Base-by-base conservation (phyloP, 2,797 vertebrate genomes). In the Cephalopachus bancanus region DNA sequence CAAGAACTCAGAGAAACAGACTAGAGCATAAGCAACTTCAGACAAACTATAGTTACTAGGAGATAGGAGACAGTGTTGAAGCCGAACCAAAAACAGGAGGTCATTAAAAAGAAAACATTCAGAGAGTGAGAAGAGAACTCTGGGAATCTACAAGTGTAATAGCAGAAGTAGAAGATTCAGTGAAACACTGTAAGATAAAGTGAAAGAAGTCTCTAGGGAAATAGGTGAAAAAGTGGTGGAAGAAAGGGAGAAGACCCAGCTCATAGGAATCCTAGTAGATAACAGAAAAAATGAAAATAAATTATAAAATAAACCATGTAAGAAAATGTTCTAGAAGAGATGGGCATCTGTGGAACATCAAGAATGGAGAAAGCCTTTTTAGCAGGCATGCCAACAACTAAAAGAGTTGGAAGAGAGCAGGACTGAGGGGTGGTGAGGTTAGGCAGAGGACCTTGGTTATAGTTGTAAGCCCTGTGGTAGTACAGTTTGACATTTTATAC, bases 271-370 rank as follows among this genome's bases (percentile, higher is more conserved):
- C 71, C 62, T 74, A 83, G 65, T 20, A 83, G 89, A 28, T 55
- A 87, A 83, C 53, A 85, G 57, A 87, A 28, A 84, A 95, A 86
- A 33, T 17, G 26, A 74, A 71, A 53, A 79, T 20, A 92, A 93
- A 85, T 67, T 26, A 80, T 92, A 17, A 57, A 76, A 90, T 64
- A 74, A 89, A 80, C 16, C 19, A 83, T 74, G 53, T 3, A 83
- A 84, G 80, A 72, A 76, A 89, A 69, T 44, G 22, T 93, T n/a
- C 85, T 91, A 79, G 11, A 74, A 51, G n/a, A 90, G 64, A 93
- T 71, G 19, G 62, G 10, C 30, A 28, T 59, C 22, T 9, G 15
- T 62, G 53, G 64, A 88, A 20, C 53, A 10, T 24, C n/a, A 60
- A 30, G 17, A 65, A 89, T 88, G 92, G 51, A 16, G 76, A 87